These are phyloP conservation scores for Catharus bicknelli DNA, from an alignment of 2,113 vertebrate genomes.

Conservation along the genomic window DNA sequence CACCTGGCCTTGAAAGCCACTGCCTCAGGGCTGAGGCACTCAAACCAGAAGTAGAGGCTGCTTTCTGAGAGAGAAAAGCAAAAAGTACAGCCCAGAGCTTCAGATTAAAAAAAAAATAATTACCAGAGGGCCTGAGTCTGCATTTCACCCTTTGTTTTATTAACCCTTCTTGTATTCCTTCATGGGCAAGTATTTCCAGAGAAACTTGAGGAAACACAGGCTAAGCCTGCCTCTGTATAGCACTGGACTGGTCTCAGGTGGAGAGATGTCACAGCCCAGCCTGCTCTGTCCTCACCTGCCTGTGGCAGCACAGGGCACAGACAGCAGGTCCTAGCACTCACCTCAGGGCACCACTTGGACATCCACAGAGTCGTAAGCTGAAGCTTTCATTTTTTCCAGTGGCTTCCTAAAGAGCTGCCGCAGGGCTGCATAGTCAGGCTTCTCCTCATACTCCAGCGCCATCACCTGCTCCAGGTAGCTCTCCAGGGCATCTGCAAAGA, in stretches of 20 bases:
- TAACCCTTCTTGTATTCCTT: not conserved
- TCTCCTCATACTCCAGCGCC: slow-evolving; percentile 81
- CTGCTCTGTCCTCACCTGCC: not conserved
- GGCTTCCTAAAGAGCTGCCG: slow-evolving; percentile 61
- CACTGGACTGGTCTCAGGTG: not conserved
- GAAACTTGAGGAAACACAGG: not conserved
- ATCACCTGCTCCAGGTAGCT: slow-evolving; percentile 79
- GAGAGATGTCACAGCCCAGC: not conserved
- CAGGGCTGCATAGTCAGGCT: slow-evolving; percentile 80
- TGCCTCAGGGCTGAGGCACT: not conserved
- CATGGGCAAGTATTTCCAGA: not conserved
- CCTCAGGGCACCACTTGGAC: slow-evolving; percentile 57
- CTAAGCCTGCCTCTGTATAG: not conserved
- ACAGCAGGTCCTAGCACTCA: not conserved
- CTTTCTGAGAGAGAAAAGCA: not conserved
- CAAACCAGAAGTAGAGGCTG: not conserved
- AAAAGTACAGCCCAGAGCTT: not conserved
- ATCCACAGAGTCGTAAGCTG: slow-evolving; percentile 62
- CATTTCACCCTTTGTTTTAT: not conserved
- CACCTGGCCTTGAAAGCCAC: not conserved
- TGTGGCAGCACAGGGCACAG: not conserved
- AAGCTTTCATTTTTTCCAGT: slow-evolving; percentile 70
- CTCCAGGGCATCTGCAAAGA: slow-evolving; percentile 74
- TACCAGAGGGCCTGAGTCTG: not conserved
- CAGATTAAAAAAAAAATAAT: not conserved